Conservation (phyloP, 64 coral and sea anemone species). For the Astreopora myriophthalma region DNA sequence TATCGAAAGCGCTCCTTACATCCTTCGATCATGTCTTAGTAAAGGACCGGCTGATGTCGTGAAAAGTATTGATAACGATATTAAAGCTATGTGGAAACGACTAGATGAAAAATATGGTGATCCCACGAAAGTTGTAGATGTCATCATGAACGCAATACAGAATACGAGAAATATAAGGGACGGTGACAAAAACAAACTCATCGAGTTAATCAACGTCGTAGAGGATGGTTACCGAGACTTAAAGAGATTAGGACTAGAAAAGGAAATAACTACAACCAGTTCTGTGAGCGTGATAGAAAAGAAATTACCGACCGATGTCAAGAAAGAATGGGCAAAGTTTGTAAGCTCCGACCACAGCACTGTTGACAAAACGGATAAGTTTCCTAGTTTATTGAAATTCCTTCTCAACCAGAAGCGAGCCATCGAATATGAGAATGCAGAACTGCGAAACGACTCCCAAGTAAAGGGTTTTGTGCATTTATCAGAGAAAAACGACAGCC, state of each 20-base stretch:
- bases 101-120: slow-evolving; percentile 40
- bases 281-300: slow-evolving; percentile 28
- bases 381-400: slow-evolving; percentile 36
- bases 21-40: slow-evolving; percentile 39
- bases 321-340: slow-evolving; percentile 16
- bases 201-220: not conserved
- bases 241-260: slow-evolving; percentile 37
- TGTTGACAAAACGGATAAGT: slow-evolving; percentile 34
- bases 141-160: slow-evolving; percentile 32
- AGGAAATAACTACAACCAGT: slow-evolving; percentile 40
- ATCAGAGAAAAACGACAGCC: no score
- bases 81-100: slow-evolving; percentile 49
- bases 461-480: no score
- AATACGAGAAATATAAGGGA: not conserved
- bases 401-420: slow-evolving; percentile 27
- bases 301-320: not conserved
- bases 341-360: slow-evolving; percentile 10
- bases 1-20: slow-evolving; percentile 13
- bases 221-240: slow-evolving; percentile 30
- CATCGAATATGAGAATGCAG: slow-evolving; percentile 46
- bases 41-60: slow-evolving; percentile 22
- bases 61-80: slow-evolving; percentile 19
- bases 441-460: not conserved
- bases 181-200: slow-evolving; percentile 6
- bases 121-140: slow-evolving; percentile 29